Base-by-base conservation (phyloP, 2,797 vertebrate genomes). In the Anguilla anguilla region DNA sequence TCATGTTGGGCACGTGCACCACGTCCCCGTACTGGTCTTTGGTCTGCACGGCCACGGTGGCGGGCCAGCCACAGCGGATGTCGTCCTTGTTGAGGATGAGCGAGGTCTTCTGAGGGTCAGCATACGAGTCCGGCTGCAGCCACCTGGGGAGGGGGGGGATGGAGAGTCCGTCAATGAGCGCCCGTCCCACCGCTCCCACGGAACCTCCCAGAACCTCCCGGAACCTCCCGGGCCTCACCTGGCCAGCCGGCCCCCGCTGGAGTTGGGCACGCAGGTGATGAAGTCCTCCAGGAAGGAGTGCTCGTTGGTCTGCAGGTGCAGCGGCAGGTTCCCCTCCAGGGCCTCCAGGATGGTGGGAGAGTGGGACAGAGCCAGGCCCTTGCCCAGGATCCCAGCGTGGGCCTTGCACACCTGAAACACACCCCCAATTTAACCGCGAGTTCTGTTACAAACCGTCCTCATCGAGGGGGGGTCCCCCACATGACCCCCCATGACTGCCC, bases 21-120 rank as follows among this genome's bases (percentile, higher is more conserved):
- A 99, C 97, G 89, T 99, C 99, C 15, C 98, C 99, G 92, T 99
- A 99, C 88, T 99, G 98, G 95, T 99, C 99, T 95, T 99, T 99
- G 88, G 99, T 99, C 94, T 99, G 98, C 15, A 99, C 98, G 0
- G 97, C 98, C 91, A 99, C 97, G 39, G 98, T 97, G 49, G 99
- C 96, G 53, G 99, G 99, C 99, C 99, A 99, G 59, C 99, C 98
- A 90, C 99, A 99, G 79, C 98, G 96, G 87, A 99, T 98, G 90
- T 99, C 98, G 91, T 99, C 98, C 95, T 99, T 99, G 95, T 99
- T 99, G 64, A 99, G 94, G 90, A 99, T 97, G 93, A 99, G 85
- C 17, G 98, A 98, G 0, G 99, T 99, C 93, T 99, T 99, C 89
- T 99, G 99, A 89, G 99, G 99, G 94, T 99, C 99, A 86, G 98